These are phyloP conservation scores for Heliothis peltigera DNA, from an alignment of 2,888 invertebrate genomes.

Conservation along the genomic window DNA sequence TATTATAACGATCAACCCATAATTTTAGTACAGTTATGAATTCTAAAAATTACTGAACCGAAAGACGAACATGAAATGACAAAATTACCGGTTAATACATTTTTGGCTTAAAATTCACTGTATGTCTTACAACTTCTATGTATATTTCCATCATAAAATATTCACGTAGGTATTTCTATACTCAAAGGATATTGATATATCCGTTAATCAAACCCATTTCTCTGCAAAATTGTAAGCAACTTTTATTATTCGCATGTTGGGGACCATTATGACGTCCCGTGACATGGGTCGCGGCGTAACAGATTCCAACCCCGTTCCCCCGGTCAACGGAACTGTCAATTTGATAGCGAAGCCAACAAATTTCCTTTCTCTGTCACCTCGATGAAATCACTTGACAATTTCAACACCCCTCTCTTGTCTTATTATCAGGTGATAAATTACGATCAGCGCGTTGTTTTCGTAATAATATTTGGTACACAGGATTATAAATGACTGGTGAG, in stretches of 20 bases:
- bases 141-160: slow-evolving; percentile 40
- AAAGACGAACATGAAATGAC: too few species aligned
- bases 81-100: too few species aligned
- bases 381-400: slow-evolving; percentile 76
- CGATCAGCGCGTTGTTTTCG: slow-evolving; percentile 54
- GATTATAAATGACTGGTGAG: slow-evolving; percentile 38
- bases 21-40: too few species aligned
- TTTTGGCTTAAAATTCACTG: too few species aligned
- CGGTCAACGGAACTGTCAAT: slow-evolving; percentile 84
- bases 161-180: slow-evolving; percentile 41
- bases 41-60: too few species aligned
- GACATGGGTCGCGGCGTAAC: slow-evolving; percentile 83
- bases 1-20: neutral
- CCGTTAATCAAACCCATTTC: slow-evolving; percentile 72
- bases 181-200: slow-evolving; percentile 68
- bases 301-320: slow-evolving; percentile 74
- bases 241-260: slow-evolving; percentile 79
- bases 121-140: too few species aligned
- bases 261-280: slow-evolving; percentile 78
- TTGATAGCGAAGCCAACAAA: slow-evolving; percentile 80
- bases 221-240: slow-evolving; percentile 71
- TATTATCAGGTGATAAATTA: slow-evolving; percentile 71
- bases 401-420: slow-evolving; percentile 66
- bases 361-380: slow-evolving; percentile 75
- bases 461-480: slow-evolving; percentile 42